Conservation (phyloP, 2,113 vertebrate species). For the Anolis carolinensis region DNA sequence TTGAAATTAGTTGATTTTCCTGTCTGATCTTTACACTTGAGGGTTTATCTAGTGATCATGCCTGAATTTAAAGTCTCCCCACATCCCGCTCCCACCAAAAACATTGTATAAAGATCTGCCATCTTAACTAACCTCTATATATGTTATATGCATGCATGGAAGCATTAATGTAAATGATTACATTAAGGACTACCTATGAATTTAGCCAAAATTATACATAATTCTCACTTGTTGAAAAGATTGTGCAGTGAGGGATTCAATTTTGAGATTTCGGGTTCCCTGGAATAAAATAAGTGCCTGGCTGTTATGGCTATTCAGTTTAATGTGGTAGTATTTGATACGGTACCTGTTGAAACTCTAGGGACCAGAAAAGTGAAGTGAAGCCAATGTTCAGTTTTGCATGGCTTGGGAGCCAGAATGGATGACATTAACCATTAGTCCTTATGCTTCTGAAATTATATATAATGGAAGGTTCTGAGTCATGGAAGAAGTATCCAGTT, state of each 20-base stretch:
- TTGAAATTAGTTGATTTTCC: too few relatives aligned
- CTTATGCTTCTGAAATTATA: constrained; percentile 1
- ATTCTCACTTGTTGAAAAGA: background rate
- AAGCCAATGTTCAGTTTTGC: background rate
- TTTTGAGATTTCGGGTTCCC: background rate
- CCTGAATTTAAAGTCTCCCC: too few relatives aligned
- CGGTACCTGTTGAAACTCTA: background rate
- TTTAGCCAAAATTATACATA: background rate
- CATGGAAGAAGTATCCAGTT: background rate
- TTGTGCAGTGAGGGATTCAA: background rate
- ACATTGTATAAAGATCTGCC: too few relatives aligned
- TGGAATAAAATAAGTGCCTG: background rate
- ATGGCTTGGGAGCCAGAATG: background rate
- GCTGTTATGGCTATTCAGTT: background rate
- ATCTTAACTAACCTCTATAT: background rate
- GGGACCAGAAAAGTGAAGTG: background rate
- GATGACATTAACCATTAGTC: background rate
- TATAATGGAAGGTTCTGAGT: background rate
- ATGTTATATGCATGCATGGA: background rate
- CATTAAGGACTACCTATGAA: background rate
- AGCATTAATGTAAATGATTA: background rate
- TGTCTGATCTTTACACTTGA: too few relatives aligned
- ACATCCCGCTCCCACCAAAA: too few relatives aligned
- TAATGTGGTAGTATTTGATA: background rate
- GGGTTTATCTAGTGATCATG: too few relatives aligned